Evolutionary conservation across 2,797 vertebrate genomes (phyloP).

Genomic region (Eulemur rubriventer): DNA sequence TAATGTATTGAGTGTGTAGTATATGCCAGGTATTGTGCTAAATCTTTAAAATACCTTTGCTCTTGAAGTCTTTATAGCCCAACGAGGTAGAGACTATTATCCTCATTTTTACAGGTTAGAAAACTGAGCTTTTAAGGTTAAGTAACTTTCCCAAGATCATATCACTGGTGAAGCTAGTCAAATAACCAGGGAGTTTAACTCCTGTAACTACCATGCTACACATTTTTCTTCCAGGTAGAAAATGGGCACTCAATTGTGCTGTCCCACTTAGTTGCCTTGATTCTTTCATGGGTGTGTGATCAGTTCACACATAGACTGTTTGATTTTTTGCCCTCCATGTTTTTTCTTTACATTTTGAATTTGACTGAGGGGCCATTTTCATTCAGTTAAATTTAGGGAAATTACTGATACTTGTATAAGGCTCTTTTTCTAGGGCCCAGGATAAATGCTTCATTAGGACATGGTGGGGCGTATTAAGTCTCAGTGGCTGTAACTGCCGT

Average conservation of each 20-base stretch:
- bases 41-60: neutral
- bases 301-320: conserved; percentile 42
- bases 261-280: conserved; percentile 4
- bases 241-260: neutral
- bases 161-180: neutral
- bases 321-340: conserved; percentile 30
- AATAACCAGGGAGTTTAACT: neutral
- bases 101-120: neutral
- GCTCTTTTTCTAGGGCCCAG: conserved; percentile 81
- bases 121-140: neutral
- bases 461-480: conserved; percentile 87
- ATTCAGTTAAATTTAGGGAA: conserved; percentile 88
- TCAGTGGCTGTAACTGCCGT: conserved; percentile 89
- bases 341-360: conserved; percentile 75
- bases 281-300: conserved; percentile 25
- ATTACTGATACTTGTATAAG: conserved; percentile 88
- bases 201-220: neutral
- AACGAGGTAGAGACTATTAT: neutral
- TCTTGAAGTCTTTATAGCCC: neutral
- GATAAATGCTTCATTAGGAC: conserved; percentile 89
- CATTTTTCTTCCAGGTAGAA: neutral
- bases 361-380: conserved; percentile 82
- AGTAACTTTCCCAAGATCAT: neutral
- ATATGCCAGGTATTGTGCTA: neutral
- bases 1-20: neutral